Base-by-base conservation (phyloP, 2,888 invertebrate species). In the Erpobdella octoculata region DNA sequence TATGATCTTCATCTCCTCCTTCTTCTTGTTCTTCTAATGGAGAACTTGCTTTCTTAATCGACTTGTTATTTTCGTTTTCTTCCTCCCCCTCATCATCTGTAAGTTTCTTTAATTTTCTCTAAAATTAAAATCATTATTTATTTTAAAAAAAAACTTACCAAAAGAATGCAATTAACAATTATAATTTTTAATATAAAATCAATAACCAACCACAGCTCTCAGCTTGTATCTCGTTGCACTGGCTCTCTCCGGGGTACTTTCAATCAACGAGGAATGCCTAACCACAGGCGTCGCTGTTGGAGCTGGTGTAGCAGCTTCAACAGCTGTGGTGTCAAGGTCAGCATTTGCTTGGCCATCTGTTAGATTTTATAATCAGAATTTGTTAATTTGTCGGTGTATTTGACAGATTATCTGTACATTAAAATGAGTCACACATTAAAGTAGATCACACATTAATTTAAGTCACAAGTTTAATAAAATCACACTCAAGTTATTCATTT, bases 101-200 rank as follows among this genome's bases (percentile, higher is more conserved):
- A 4, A 69, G 48, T 35, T 58, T 69, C 58, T 69, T 69, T 21
- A 69, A 28, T 58, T 69, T 69, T 58, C 69, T 69, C 69, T 69
- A 35, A n/a, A 53, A 69, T 21, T 9, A 15, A n/a, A 8, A 37
- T 9, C 5, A 36, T 1, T 2, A 15, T 38, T 37, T 36, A 18
- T n/a, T n/a, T n/a, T n/a, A n/a, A n/a, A 15, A 12, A 12, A 41
- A 41, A 41, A 15, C 46, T 41, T 15, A 41, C 12, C 12, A 18
- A 41, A 41, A n/a, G n/a, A n/a, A n/a, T n/a, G n/a, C n/a, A n/a
- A n/a, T 41, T 41, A 41, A 41, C 18, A 41, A 12, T 41, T 18
- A 12, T 41, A 41, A 41, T 12, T 12, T 41, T 12, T 12, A 41
- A 41, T 12, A 12, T 3, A n/a, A 21, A 9, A 53, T 53, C 5